Base-by-base conservation (phyloP, 2,888 invertebrate species). In the Agrochola macilenta region DNA sequence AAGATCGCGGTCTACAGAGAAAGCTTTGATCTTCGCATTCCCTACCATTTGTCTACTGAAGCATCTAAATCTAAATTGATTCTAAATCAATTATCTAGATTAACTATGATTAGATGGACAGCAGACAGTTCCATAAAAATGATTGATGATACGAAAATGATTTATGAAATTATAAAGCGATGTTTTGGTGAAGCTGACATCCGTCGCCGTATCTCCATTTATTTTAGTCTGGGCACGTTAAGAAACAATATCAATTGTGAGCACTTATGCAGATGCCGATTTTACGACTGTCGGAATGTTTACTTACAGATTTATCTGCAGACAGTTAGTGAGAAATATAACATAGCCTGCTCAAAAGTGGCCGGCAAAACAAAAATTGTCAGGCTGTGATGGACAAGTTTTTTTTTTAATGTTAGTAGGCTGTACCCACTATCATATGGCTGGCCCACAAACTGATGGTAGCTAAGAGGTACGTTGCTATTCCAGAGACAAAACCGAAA, bases 221-320 rank as follows among this genome's bases (percentile, higher is more conserved):
- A 82, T 81, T 79, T 81, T 20, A 52, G 58, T 64, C 43, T 26
- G 61, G 61, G 26, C 26, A 20, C 57, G 14, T 23, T 64, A 58
- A 23, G 52, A 69, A 81, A 69, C 69, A 82, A 69, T 69, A 76
- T 82, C 76, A 75, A 76, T 76, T 60, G 69, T 57, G 49, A 65
- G 65, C 76, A 80, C 69, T 76, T 82, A n/a, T n/a, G n/a, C n/a
- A 60, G 58, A 80, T 72, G 70, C 58, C 49, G 39, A 68, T 84
- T 75, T 63, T 73, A 69, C 63, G 61, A 58, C 1, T 75, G 65
- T 61, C 61, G 49, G 61, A 69, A 80, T 84, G 76, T 83, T 84
- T 71, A 76, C 64, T 64, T 83, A 64, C 39, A 74, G 39, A 84
- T 76, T 81, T 73, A 76, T 83, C 26, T 63, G 39, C 61, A 63